A percentile compares a stretch with the other conserved stretches of the same genome.
Conservation (phyloP, 1,140 invertebrate genomes). For the Drosophila arawakana region DNA sequence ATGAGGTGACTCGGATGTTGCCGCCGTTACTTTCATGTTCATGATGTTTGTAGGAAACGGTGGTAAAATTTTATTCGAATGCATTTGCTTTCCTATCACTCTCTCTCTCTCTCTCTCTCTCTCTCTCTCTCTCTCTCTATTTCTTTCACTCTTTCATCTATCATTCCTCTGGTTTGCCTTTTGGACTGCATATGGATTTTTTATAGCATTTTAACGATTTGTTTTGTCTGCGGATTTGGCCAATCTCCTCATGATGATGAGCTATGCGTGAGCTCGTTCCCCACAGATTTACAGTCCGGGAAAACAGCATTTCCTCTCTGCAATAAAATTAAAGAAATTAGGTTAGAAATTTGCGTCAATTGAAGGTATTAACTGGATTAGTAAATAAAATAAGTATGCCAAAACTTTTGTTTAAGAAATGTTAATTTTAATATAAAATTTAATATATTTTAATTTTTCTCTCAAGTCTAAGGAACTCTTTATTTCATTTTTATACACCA, state of each 20-base stretch:
- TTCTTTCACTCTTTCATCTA: background rate
- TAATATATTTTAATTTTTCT: background rate
- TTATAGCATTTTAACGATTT: conserved; percentile 84
- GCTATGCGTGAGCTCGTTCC: conserved; percentile 47
- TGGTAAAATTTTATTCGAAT: conserved; percentile 81
- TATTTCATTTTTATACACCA: background rate
- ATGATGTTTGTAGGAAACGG: conserved; percentile 73
- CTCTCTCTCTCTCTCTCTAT: background rate
- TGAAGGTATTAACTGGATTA: background rate
- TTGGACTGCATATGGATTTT: conserved; percentile 67
- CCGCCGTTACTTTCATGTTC: conserved; percentile 69
- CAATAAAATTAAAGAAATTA: conserved; percentile 21
- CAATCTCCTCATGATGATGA: conserved; percentile 50
- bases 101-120: conserved; percentile 2
- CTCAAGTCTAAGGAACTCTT: too few species aligned
- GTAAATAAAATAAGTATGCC: background rate
- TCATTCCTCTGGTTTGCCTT: too few species aligned
- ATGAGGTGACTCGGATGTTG: conserved; percentile 73
- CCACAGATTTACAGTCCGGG: conserved; percentile 60
- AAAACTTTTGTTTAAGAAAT: background rate
- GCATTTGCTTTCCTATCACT: conserved; percentile 59
- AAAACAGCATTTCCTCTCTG: conserved; percentile 20
- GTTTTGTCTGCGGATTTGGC: conserved; percentile 78
- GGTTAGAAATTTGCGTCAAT: conserved; percentile 1
- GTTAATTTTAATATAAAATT: background rate